Base-by-base conservation (phyloP, 2,113 vertebrate genomes). In the Phaethornis superciliosus region DNA sequence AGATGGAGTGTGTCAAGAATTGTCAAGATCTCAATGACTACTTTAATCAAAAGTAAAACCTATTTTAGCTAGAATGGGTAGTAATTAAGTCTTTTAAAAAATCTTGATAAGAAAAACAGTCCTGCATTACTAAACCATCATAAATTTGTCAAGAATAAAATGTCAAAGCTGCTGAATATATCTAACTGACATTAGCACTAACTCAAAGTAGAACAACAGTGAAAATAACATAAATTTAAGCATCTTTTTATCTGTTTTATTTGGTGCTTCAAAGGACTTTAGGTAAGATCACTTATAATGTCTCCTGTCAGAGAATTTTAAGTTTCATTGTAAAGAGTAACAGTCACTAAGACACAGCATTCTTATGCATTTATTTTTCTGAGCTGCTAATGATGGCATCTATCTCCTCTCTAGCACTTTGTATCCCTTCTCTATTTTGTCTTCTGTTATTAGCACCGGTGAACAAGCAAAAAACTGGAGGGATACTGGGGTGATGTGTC, bases 31-130 rank as follows among this genome's bases (percentile, higher is more conserved):
- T 77, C 83, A 77, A 26, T 52, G 81, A 89, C 71, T 78, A 64
- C 46, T 92, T 96, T 95, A 97, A 96, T 95, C 62, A 95, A 89
- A 91, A 96, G 27, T 69, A 94, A 92, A 94, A 15, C 46, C 33
- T 54, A 28, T 84, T 27, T 81, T 91, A n/a, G 21, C 10, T 35
- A 69, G 27, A 42, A 79, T 46, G n/a, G 5, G 4, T 58, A 85
- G 55, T 68, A 96, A 96, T 95, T 95, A 95, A 85, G 27, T 44
- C 40, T 80, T 89, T 30, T 0, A 62, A 81, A 65, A 52, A 72
- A 46, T 67, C 92, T 92, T 65, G 21, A 49, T 90, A 89, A 76
- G 32, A 17, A 88, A 88, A 95, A 82, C n/a, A 75, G 28, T 55
- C 47, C 14, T 63, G 24, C 35, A 54, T 91, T 81, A 74, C 33